phyloP scores from a whole-genome alignment of 2,888 invertebrate genomes.

The Polia nebulosa region DNA sequence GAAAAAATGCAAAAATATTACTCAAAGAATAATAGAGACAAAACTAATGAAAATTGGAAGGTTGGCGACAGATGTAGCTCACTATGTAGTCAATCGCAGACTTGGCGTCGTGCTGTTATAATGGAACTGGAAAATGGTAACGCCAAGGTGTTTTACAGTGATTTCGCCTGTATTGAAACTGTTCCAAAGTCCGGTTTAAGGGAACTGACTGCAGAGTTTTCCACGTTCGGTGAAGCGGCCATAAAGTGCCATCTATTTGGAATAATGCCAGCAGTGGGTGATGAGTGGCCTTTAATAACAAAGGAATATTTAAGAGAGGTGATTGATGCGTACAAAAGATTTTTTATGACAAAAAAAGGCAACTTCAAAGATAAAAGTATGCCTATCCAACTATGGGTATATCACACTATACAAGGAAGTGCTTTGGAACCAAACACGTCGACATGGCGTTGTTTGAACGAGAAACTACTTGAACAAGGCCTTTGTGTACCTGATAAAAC shows the following conservation, averaged over 20 bases:
- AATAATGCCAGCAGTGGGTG: slow-evolving; percentile 93
- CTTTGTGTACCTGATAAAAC: slow-evolving; percentile 88
- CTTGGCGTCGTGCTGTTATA: slow-evolving; percentile 92
- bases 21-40: slow-evolving; percentile 71
- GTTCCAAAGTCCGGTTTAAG: slow-evolving; percentile 86
- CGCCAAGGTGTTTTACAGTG: slow-evolving; percentile 92
- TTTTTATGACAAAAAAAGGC: slow-evolving; percentile 91
- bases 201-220: slow-evolving; percentile 88
- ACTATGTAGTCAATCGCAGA: slow-evolving; percentile 84
- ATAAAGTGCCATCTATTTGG: slow-evolving; percentile 93
- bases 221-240: slow-evolving; percentile 89
- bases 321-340: slow-evolving; percentile 85
- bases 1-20: slow-evolving; percentile 91
- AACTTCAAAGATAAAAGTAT: slow-evolving; percentile 86
- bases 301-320: slow-evolving; percentile 91
- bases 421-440: slow-evolving; percentile 92
- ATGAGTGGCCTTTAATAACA: slow-evolving; percentile 92
- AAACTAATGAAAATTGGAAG: slow-evolving; percentile 84
- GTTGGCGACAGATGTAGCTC: slow-evolving; percentile 88
- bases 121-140: slow-evolving; percentile 80
- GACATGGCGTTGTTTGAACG: slow-evolving; percentile 93
- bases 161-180: slow-evolving; percentile 91
- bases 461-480: slow-evolving; percentile 92
- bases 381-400: slow-evolving; percentile 93
- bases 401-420: slow-evolving; percentile 90